These are phyloP conservation scores for Meteorus sp. DNA, from an alignment of 1,140 invertebrate species.

Conservation along the genomic window DNA sequence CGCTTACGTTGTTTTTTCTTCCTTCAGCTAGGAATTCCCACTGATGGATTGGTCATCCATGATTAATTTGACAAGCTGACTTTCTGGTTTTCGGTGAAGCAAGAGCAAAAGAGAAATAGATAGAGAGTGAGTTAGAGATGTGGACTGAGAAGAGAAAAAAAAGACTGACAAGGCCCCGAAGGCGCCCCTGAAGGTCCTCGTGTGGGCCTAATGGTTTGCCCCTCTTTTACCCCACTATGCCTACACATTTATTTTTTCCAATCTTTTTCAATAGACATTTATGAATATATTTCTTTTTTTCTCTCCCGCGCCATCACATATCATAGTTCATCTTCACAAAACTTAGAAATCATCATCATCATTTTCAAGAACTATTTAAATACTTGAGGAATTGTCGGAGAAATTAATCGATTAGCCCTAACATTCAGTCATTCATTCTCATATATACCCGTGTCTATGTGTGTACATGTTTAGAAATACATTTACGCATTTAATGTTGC, in stretches of 20 bases:
- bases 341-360: too few species aligned
- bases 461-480: too few species aligned
- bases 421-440: not conserved
- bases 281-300: too few species aligned
- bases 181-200: conserved; percentile 47
- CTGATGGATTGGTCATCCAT: conserved; percentile 62
- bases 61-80: conserved; percentile 62
- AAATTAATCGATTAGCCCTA: conserved; percentile 2
- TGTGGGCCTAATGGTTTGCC: not conserved
- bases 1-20: too few species aligned
- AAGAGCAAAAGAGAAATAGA: too few species aligned
- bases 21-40: conserved; percentile 58
- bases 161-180: conserved; percentile 35
- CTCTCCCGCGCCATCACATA: too few species aligned
- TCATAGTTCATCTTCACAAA: too few species aligned
- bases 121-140: too few species aligned
- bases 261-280: too few species aligned
- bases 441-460: too few species aligned
- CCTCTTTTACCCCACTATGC: not conserved
- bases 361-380: too few species aligned
- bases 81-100: conserved; percentile 59
- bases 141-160: not conserved
- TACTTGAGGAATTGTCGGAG: not conserved
- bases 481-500: too few species aligned
- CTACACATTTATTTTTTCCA: not conserved